These are phyloP conservation scores for Meghimatium bilineatum DNA, from an alignment of 2,888 invertebrate species.

Conservation along the genomic window DNA sequence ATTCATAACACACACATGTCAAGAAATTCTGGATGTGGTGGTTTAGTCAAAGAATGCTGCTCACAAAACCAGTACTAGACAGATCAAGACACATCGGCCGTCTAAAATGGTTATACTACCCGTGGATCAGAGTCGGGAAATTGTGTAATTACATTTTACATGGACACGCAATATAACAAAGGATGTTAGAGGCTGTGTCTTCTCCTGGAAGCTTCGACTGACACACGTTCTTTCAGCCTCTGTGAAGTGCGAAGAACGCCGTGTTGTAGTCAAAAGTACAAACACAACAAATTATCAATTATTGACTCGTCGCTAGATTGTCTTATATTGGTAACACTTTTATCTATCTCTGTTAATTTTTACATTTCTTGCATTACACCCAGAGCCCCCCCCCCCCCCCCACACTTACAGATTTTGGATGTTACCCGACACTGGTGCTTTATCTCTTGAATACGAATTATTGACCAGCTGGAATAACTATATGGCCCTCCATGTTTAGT, in stretches of 20 bases:
- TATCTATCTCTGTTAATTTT: no score
- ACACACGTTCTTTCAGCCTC: background rate
- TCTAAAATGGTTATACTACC: background rate
- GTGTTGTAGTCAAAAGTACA: background rate
- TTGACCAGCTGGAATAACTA: slow-evolving; percentile 7
- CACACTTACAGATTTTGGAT: no score
- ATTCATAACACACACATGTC: background rate
- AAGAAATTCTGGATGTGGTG: background rate
- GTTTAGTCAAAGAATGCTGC: background rate
- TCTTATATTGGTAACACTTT: no score
- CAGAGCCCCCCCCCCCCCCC: no score
- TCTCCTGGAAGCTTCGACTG: background rate
- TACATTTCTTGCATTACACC: no score
- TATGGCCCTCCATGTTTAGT: background rate
- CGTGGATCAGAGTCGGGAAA: background rate
- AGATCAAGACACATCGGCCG: background rate
- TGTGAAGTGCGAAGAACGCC: background rate
- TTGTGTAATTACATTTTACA: background rate
- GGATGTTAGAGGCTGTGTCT: background rate
- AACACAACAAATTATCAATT: no score
- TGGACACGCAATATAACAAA: slow-evolving; percentile 7
- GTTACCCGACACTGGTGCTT: no score
- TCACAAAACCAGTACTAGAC: background rate
- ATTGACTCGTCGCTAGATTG: no score
- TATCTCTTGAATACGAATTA: no score